Evolutionary conservation across 2,797 vertebrate species (phyloP).

Genomic region (Periparus ater): DNA sequence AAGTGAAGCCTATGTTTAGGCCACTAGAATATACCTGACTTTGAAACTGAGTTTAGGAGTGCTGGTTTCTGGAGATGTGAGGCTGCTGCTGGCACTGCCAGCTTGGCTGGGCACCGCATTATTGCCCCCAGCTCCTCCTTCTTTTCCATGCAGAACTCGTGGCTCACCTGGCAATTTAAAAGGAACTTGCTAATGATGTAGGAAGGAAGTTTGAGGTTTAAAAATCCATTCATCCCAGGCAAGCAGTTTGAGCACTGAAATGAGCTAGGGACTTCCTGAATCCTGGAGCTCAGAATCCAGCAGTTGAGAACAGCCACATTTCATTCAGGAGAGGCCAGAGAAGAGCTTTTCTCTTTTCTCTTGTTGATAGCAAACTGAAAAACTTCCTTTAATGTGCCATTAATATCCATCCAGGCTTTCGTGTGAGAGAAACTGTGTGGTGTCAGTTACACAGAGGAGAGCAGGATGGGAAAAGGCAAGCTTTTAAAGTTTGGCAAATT

Average conservation of each 20-base stretch:
- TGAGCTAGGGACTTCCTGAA: neutral
- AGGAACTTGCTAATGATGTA: neutral
- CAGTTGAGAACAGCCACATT: neutral
- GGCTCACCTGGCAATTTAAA: neutral
- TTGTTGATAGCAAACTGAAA: neutral
- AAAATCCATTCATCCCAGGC: neutral
- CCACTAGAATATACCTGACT: neutral
- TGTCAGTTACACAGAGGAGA: neutral
- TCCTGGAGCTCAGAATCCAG: neutral
- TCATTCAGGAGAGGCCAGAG: neutral
- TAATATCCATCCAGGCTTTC: neutral
- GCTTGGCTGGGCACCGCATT: neutral
- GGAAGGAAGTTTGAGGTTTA: neutral
- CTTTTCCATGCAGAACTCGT: neutral
- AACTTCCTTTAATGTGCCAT: neutral
- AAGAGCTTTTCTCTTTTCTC: neutral
- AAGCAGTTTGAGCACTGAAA: neutral
- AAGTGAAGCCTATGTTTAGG: neutral
- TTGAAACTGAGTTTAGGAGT: neutral
- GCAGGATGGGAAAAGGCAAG: neutral
- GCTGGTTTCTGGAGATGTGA: neutral
- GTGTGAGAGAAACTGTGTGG: neutral
- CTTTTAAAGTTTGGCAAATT: slow-evolving; percentile 19
- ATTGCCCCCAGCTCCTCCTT: neutral
- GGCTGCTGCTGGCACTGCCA: neutral